Conservation (phyloP, 2,113 vertebrate species). For the human region DNA sequence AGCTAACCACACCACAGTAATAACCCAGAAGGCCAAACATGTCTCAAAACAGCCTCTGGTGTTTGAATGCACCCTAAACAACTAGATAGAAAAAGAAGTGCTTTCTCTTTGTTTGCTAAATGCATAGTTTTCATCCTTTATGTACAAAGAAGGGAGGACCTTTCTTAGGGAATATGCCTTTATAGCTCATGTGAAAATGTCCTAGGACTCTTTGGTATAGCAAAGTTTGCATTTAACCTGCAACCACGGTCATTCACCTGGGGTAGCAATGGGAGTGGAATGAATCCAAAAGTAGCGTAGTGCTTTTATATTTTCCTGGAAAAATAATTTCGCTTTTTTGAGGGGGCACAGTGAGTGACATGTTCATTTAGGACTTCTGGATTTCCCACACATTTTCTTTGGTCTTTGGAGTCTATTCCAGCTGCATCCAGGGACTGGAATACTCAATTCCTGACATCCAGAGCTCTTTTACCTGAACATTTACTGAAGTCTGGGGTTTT, state of each 20-base stretch:
- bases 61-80: conserved; percentile 88
- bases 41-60: conserved; percentile 82
- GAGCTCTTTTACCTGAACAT: conserved; percentile 39
- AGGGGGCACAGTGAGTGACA: conserved; percentile 4
- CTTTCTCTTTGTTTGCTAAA: conserved; percentile 98
- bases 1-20: conserved; percentile 93
- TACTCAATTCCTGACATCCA: neutral
- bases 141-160: conserved; percentile 83
- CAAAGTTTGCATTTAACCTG: conserved; percentile 74
- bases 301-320: conserved; percentile 67
- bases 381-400: conserved; percentile 60
- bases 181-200: conserved; percentile 78
- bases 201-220: conserved; percentile 88
- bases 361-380: conserved; percentile 60
- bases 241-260: conserved; percentile 64
- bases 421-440: conserved; percentile 38
- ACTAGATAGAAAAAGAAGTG: conserved; percentile 89
- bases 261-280: conserved; percentile 28
- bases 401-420: conserved; percentile 33
- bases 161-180: conserved; percentile 72
- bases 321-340: conserved; percentile 65
- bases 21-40: conserved; percentile 89
- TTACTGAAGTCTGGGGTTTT: conserved; percentile 55
- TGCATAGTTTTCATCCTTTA: conserved; percentile 91
- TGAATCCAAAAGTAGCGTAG: neutral